Evolutionary conservation across 2,888 invertebrate species (phyloP), one percentile per base, ranked within the genome.

Genomic region (Steinernema scapterisci): DNA sequence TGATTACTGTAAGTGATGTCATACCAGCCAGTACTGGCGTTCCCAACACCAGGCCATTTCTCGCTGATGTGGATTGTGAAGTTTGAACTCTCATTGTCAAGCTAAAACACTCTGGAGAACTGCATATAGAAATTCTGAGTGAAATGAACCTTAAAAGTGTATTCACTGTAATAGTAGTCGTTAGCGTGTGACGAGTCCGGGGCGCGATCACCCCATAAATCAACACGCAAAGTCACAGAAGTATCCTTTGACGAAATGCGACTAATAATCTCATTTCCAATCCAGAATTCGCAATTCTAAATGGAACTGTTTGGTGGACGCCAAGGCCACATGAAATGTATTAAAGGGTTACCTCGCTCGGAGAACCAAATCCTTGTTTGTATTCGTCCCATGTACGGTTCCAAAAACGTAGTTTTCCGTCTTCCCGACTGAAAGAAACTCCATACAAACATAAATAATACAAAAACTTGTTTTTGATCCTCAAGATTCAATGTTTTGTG

Each of bases 251-350:
- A 52, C 38, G 77, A 46, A 25, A 84, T 48, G 19, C 54, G 45
- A 73, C 83, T 78, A n/a, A 84, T 71, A n/a, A 81, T 76, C 27
- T 84, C 84, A 51, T 84, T 84, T 44, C 84, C 84, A 52, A 78
- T 52, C 81, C 82, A 84, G 70, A 80, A 84, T 31, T 81, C 81
- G 9, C 54, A 46, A 21, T 63, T 31, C 80, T 83, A 27, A 43
- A 79, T 16, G 6, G 25, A 43, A 74, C 52, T n/a, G 27, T 70
- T 23, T 44, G 56, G 44, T 76, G 54, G 38, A n/a, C 13, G 16
- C 3, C 2, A 48, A 48, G 48, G 48, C 13, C 48, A 48, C 48
- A 5, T n/a, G 1, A 51, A 71, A 31, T 21, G n/a, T n/a, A n/a
- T 21, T 9, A 13, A 63, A 75, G 25, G 56, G 2, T 74, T 46